These are phyloP conservation scores for Hydrotaea diabolus DNA, from an alignment of 2,888 invertebrate genomes.

Conservation along the genomic window DNA sequence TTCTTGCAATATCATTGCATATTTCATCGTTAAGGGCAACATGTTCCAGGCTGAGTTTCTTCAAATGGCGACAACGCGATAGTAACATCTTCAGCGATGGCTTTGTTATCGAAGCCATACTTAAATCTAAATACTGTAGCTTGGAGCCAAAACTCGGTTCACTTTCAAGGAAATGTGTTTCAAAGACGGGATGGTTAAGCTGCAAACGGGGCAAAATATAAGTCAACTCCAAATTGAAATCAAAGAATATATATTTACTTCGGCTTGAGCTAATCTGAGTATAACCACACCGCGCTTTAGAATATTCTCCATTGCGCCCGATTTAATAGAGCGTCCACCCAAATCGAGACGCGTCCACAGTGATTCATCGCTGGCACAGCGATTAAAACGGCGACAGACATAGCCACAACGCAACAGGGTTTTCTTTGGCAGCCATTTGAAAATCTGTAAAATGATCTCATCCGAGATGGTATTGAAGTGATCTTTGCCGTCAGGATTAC, in stretches of 20 bases:
- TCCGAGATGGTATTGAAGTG: conserved; percentile 89
- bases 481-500: conserved; percentile 81
- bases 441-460: conserved; percentile 91
- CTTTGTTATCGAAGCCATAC: conserved; percentile 87
- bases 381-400: conserved; percentile 90
- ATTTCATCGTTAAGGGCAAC: conserved; percentile 85
- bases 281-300: conserved; percentile 89
- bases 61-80: conserved; percentile 85
- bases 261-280: conserved; percentile 89
- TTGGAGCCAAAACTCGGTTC: conserved; percentile 82
- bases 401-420: conserved; percentile 86
- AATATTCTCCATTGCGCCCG: conserved; percentile 87
- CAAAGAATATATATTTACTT: conserved; percentile 83
- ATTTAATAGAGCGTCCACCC: conserved; percentile 85
- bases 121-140: conserved; percentile 92
- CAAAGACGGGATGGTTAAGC: conserved; percentile 82
- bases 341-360: conserved; percentile 93
- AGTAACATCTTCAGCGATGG: conserved; percentile 84
- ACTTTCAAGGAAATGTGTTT: conserved; percentile 76
- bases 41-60: conserved; percentile 93
- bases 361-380: conserved; percentile 90
- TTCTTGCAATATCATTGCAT: conserved; percentile 86
- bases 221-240: no score
- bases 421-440: conserved; percentile 91
- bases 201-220: conserved; percentile 65